Conservation (phyloP, 2,888 invertebrate genomes). For the Pterobdella sp. region DNA sequence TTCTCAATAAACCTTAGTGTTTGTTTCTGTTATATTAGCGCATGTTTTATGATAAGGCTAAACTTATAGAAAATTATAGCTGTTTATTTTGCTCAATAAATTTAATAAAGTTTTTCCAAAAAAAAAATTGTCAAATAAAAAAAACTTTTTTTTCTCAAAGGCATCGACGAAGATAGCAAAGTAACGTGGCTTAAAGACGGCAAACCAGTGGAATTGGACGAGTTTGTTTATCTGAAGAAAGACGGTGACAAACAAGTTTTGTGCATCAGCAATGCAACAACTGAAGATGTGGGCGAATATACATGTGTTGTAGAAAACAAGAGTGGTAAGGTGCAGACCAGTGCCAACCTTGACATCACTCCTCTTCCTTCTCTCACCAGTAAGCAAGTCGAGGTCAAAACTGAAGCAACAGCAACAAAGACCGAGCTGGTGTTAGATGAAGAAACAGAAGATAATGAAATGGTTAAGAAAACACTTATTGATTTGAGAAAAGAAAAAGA, state of each 20-base stretch:
- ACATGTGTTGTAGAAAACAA: conserved; percentile 11
- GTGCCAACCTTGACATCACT: neutral
- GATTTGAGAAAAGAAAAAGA: neutral
- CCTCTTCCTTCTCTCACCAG: neutral
- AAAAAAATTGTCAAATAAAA: neutral
- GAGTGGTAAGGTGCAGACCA: conserved; percentile 15
- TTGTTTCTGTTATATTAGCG: too few species aligned
- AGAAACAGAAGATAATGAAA: neutral
- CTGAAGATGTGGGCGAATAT: conserved; percentile 36
- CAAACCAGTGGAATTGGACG: conserved; percentile 23
- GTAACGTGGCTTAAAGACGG: conserved; percentile 33
- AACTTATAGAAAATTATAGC: too few species aligned
- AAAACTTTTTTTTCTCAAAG: neutral
- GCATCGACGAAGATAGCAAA: conserved; percentile 19
- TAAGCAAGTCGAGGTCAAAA: neutral
- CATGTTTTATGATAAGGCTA: too few species aligned
- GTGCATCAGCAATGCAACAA: conserved; percentile 24
- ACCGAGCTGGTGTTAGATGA: neutral
- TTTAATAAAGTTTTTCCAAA: too few species aligned
- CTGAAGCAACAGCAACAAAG: too few species aligned
- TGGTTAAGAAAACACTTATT: neutral
- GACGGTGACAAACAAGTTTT: conserved; percentile 38
- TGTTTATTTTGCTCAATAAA: too few species aligned
- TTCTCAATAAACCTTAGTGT: too few species aligned
- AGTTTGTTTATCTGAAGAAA: conserved; percentile 43